Conservation (phyloP, 92 coral and sea anemone genomes). For the Ricordea florida region DNA sequence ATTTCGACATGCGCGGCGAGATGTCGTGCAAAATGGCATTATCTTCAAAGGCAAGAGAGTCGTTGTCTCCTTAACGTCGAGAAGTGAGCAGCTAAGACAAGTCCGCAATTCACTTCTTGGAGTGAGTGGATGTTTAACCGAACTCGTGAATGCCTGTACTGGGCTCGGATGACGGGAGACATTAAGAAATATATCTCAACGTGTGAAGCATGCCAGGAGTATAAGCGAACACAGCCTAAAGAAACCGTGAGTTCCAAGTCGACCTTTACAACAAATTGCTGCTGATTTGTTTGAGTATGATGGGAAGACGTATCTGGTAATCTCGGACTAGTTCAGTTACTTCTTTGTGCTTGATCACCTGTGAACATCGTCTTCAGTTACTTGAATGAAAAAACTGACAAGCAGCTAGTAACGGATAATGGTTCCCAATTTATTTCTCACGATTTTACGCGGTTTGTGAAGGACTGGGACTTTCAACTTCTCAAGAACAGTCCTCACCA, state of each 20-base stretch:
- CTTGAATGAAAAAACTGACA: constrained; percentile 1
- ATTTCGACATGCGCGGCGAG: constrained; percentile 15
- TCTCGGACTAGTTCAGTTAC: constrained; percentile 19
- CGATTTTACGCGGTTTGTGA: neutral
- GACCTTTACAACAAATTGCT: constrained; percentile 17
- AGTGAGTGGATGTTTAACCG: neutral
- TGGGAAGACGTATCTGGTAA: neutral
- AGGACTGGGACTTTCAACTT: too few species aligned
- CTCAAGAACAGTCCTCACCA: too few species aligned
- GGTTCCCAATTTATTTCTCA: too few species aligned
- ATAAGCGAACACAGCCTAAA: constrained; percentile 23
- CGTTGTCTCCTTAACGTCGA: neutral
- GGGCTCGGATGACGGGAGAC: constrained; percentile 22
- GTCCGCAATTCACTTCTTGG: constrained; percentile 5
- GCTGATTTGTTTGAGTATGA: constrained; percentile 6
- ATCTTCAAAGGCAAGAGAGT: constrained; percentile 27
- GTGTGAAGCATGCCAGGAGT: constrained; percentile 30
- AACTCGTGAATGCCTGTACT: constrained; percentile 11
- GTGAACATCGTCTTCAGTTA: neutral
- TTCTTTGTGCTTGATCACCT: constrained; percentile 23
- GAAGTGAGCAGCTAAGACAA: neutral
- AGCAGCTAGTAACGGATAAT: neutral
- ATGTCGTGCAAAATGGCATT: constrained; percentile 22
- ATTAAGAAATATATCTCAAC: constrained; percentile 12
- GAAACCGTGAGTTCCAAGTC: constrained; percentile 35